phyloP scores from a whole-genome alignment of 35 echinoderm and acorn worm species.

The Hemicentrotus pulcherrimus region DNA sequence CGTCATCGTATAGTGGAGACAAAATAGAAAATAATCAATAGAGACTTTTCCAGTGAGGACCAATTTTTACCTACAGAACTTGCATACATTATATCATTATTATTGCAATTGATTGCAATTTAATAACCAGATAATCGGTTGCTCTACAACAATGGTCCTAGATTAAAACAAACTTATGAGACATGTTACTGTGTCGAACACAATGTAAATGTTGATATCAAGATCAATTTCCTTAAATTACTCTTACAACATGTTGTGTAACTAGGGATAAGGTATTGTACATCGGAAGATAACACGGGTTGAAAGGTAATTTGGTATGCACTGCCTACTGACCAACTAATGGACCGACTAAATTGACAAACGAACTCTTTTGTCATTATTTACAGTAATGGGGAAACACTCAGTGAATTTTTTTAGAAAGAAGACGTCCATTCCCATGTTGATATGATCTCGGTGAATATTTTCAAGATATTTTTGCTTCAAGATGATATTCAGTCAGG shows the following conservation, averaged over 20 bases:
- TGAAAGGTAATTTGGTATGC: not conserved
- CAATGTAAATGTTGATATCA: not conserved
- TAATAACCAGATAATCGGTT: not conserved
- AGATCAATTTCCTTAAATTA: not conserved
- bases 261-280: not conserved
- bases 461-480: slow-evolving; percentile 31
- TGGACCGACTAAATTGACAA: not conserved
- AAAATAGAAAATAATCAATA: no score
- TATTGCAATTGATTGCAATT: not conserved
- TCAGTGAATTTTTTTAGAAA: not conserved
- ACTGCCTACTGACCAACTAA: not conserved
- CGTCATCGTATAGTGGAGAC: no score
- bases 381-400: not conserved
- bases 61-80: not conserved
- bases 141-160: not conserved
- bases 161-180: not conserved
- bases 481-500: slow-evolving; percentile 27
- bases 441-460: not conserved
- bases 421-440: not conserved
- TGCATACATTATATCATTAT: not conserved
- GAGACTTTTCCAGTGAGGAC: not conserved
- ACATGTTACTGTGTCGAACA: not conserved
- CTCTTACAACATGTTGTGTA: not conserved
- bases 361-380: not conserved
- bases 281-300: not conserved